phyloP scores from a whole-genome alignment of 92 coral and sea anemone species.

The Anthopleura xanthogrammica region DNA sequence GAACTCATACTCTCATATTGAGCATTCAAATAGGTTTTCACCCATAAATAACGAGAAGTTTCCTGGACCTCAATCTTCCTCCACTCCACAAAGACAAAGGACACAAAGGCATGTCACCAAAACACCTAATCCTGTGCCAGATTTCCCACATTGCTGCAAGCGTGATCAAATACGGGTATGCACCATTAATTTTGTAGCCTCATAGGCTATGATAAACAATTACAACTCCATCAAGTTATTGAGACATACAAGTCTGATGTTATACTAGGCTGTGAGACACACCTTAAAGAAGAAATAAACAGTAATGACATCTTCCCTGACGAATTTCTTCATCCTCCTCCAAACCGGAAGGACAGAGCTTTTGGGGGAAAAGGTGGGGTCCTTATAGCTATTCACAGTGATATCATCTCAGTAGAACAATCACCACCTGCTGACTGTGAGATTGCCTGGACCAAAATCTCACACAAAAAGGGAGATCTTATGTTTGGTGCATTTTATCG shows the following conservation, averaged over 20 bases:
- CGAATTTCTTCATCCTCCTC: constrained; percentile 34
- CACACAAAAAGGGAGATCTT: constrained; percentile 23
- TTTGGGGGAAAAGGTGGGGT: constrained; percentile 41
- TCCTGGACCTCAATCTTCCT: too few species aligned
- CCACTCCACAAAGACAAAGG: too few species aligned
- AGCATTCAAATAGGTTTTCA: constrained; percentile 1
- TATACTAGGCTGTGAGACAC: constrained; percentile 42
- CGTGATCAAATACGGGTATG: too few species aligned
- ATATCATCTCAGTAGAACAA: constrained; percentile 29
- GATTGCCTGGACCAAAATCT: constrained; percentile 36
- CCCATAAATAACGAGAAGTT: constrained; percentile 8
- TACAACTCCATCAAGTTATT: constrained; percentile 36
- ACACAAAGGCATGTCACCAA: too few species aligned
- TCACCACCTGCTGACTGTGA: constrained; percentile 32
- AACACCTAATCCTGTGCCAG: too few species aligned
- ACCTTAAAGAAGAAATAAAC: constrained; percentile 27
- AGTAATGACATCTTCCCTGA: constrained; percentile 35
- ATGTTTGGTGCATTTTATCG: constrained; percentile 40
- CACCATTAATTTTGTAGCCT: too few species aligned
- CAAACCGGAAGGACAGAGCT: constrained; percentile 40
- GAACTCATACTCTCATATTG: constrained; percentile 17
- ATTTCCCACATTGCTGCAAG: too few species aligned
- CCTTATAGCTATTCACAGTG: constrained; percentile 25
- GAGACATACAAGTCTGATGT: constrained; percentile 47
- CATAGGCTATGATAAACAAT: constrained; percentile 41